A percentile compares a stretch with the other conserved stretches of the same genome.
Evolutionary conservation across 2,113 vertebrate species (phyloP).

Genomic region (Python bivittatus): DNA sequence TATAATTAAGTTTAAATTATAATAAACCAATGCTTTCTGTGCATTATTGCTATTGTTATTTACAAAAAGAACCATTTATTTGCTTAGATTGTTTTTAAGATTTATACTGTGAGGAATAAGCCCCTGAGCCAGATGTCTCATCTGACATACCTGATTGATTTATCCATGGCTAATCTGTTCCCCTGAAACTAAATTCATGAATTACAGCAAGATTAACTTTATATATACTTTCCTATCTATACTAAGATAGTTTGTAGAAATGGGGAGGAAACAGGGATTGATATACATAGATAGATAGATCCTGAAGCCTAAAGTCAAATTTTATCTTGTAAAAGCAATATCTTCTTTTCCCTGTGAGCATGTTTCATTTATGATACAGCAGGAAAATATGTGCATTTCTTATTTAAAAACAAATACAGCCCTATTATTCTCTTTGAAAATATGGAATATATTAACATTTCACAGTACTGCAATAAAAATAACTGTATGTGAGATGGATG

Average conservation of each 20-base stretch:
- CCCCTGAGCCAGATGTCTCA: neutral
- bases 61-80: conserved; percentile 8
- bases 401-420: conserved; percentile 52
- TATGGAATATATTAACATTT: conserved; percentile 40
- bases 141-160: conserved; percentile 2
- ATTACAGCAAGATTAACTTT: conserved; percentile 25
- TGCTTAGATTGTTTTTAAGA: conserved; percentile 8
- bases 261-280: neutral
- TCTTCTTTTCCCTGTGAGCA: neutral
- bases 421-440: conserved; percentile 7
- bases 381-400: conserved; percentile 47
- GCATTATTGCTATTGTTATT: neutral
- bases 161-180: conserved; percentile 14
- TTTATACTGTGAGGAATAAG: neutral
- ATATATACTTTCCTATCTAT: neutral
- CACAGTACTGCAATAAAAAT: conserved; percentile 18
- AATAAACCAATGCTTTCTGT: neutral
- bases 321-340: neutral
- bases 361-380: conserved; percentile 29
- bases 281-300: neutral
- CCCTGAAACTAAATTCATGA: neutral
- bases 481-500: conserved; percentile 11
- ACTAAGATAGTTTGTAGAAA: conserved; percentile 22
- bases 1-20: neutral
- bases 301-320: conserved; percentile 20